Conservation (phyloP, 2,797 vertebrate species). For the Paratrypauchen microcephalus region DNA sequence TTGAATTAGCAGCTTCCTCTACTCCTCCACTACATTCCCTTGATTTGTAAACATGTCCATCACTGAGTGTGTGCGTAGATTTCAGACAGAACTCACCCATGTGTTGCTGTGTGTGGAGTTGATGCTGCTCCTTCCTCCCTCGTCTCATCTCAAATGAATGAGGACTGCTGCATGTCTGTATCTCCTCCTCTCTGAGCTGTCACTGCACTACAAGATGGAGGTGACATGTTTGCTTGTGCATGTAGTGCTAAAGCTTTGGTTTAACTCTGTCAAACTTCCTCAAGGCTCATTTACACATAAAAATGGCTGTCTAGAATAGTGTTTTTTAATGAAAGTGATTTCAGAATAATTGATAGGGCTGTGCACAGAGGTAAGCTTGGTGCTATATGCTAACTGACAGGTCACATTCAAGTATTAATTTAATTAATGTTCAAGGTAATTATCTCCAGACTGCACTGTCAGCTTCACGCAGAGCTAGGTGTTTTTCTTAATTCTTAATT, state of each 20-base stretch:
- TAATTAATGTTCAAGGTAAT: conserved; percentile 13
- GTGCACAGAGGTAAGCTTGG: conserved; percentile 21
- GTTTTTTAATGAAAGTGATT: conserved; percentile 38
- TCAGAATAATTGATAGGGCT: conserved; percentile 14
- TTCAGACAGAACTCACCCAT: conserved; percentile 24
- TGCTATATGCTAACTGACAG: conserved; percentile 37
- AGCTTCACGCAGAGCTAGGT: background rate
- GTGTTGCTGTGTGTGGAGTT: conserved; percentile 25
- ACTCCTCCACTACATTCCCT: background rate
- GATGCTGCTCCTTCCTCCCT: conserved; percentile 56
- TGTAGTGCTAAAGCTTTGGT: conserved; percentile 29
- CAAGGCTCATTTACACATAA: conserved; percentile 10
- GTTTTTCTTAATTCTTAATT: too few species aligned
- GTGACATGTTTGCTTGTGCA: conserved; percentile 27
- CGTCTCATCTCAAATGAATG: conserved; percentile 60
- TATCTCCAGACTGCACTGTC: background rate
- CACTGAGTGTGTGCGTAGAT: conserved; percentile 12
- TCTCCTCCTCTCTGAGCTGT: conserved; percentile 29
- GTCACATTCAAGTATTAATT: conserved; percentile 37
- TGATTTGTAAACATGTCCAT: background rate
- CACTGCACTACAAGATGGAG: conserved; percentile 17
- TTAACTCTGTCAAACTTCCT: conserved; percentile 26
- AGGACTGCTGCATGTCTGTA: conserved; percentile 31
- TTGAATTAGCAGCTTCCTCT: background rate
- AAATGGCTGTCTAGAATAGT: conserved; percentile 14